phyloP scores from a whole-genome alignment of 2,797 vertebrate genomes.

The Thamnophis elegans region DNA sequence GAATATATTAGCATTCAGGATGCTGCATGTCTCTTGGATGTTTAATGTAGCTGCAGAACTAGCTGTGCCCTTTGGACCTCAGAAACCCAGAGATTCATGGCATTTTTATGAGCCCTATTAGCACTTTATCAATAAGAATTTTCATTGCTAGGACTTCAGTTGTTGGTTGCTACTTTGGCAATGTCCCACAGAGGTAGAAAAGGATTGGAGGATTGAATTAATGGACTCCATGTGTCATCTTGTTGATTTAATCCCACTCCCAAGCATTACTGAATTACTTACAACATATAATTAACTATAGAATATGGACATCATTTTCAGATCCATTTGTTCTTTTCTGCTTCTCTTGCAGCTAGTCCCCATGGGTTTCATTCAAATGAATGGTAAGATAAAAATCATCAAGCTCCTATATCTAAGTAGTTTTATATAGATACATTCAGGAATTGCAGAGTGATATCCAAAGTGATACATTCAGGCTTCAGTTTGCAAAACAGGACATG shows the following conservation, averaged over 20 bases:
- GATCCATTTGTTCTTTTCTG: slow-evolving; percentile 8
- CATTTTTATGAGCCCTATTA: background rate
- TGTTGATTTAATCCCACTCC: background rate
- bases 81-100: background rate
- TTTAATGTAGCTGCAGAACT: background rate
- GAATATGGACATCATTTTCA: background rate
- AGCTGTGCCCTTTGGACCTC: background rate
- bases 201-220: background rate
- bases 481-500: background rate
- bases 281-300: background rate
- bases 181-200: background rate
- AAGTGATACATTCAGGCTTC: background rate
- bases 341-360: slow-evolving; percentile 32
- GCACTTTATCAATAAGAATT: background rate
- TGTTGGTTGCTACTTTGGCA: background rate
- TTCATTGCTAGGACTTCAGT: background rate
- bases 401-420: background rate
- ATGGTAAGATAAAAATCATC: slow-evolving; percentile 46
- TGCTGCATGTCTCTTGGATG: background rate
- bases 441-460: background rate
- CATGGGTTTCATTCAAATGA: rapidly evolving
- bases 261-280: background rate
- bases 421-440: background rate
- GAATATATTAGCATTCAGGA: background rate
- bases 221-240: background rate